Evolutionary conservation across 2,797 vertebrate species (phyloP).

Genomic region (Xenopus petersii): DNA sequence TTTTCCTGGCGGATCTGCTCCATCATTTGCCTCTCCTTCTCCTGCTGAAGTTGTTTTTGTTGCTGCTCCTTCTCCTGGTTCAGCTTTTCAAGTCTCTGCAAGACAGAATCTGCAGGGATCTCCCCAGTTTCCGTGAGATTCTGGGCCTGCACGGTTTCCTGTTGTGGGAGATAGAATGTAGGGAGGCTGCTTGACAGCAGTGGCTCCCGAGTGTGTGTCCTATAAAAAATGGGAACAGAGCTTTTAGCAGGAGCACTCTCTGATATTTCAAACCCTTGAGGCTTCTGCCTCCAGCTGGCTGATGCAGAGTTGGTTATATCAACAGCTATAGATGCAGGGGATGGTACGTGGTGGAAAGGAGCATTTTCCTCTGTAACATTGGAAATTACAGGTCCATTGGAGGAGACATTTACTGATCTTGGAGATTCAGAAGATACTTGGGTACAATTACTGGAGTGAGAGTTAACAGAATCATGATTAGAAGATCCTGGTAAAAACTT

Average conservation of each 20-base stretch:
- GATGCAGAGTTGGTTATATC: constrained; percentile 46
- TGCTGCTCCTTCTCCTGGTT: constrained; percentile 86
- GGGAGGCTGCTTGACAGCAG: constrained; percentile 75
- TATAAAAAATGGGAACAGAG: constrained; percentile 51
- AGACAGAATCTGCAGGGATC: constrained; percentile 60
- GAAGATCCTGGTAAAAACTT: neutral
- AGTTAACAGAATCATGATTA: neutral
- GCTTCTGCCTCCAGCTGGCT: constrained; percentile 22
- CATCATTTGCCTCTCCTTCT: constrained; percentile 90
- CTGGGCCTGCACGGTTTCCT: constrained; percentile 56
- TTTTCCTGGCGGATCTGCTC: constrained; percentile 85
- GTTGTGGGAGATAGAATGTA: constrained; percentile 84
- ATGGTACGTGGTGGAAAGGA: constrained; percentile 9
- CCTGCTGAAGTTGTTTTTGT: constrained; percentile 80
- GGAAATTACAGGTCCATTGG: constrained; percentile 27
- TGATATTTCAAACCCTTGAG: constrained; percentile 49
- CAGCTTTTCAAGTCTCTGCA: constrained; percentile 77
- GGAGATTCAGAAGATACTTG: neutral
- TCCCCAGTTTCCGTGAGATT: constrained; percentile 51
- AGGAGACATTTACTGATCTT: constrained; percentile 4
- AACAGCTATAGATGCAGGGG: constrained; percentile 34
- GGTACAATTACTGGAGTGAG: constrained; percentile 10
- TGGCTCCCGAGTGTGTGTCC: constrained; percentile 57
- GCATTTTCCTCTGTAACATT: neutral
- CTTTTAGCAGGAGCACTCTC: constrained; percentile 50